Conservation (phyloP, 2,797 vertebrate genomes). For the Threskiornis aethiopicus region DNA sequence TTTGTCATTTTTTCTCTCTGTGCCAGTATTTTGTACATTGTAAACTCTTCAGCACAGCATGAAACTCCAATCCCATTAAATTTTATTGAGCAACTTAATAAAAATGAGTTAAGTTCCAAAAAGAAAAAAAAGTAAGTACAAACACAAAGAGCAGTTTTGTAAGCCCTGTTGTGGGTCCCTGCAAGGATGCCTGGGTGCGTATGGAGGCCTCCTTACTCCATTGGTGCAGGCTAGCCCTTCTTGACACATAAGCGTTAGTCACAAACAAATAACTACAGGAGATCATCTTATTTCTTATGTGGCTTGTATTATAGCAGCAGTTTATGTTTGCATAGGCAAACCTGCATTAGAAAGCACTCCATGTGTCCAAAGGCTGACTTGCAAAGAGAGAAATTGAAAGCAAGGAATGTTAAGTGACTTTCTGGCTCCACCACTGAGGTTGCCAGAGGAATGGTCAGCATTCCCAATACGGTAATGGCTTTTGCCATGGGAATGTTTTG, state of each 20-base stretch:
- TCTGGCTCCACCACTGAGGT: not conserved
- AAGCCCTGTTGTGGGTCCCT: not conserved
- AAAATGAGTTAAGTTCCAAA: constrained; percentile 13
- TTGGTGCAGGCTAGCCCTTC: not conserved
- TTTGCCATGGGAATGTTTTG: not conserved
- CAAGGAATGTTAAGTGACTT: not conserved
- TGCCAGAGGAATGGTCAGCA: not conserved
- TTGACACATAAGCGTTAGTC: not conserved
- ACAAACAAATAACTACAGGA: not conserved
- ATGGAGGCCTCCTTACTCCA: not conserved
- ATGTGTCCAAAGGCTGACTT: not conserved
- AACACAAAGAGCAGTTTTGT: not conserved
- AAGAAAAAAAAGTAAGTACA: not conserved
- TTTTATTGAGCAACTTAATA: constrained; percentile 34
- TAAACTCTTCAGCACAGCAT: constrained; percentile 51
- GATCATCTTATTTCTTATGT: not conserved
- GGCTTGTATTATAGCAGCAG: not conserved
- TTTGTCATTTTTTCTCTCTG: not conserved
- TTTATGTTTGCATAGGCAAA: not conserved
- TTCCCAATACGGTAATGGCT: not conserved
- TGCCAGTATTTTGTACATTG: not conserved
- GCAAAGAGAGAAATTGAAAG: not conserved
- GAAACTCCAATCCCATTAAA: constrained; percentile 51
- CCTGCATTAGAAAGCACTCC: not conserved
- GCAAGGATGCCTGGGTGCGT: not conserved